A percentile compares a stretch with the other conserved stretches of the same genome.
These are phyloP conservation scores for Gandaritis pyraliata DNA, from an alignment of 2,888 invertebrate genomes.

Conservation along the genomic window DNA sequence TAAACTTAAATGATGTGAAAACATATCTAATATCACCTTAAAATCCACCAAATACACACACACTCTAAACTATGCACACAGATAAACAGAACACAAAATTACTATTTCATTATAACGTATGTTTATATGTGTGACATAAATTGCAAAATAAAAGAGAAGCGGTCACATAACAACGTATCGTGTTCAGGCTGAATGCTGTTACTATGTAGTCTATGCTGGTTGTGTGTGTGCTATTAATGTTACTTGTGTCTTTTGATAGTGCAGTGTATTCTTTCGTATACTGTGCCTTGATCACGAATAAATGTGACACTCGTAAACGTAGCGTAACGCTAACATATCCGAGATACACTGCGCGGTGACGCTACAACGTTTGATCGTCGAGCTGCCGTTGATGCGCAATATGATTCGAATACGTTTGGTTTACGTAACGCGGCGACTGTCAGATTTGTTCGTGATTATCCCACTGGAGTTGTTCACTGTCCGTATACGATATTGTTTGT, in stretches of 20 bases:
- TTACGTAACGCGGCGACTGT: too few relatives aligned
- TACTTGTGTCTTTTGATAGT: constrained; percentile 27
- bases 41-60: constrained; percentile 49
- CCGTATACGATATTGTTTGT: background rate
- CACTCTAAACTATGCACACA: constrained; percentile 76
- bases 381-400: too few relatives aligned
- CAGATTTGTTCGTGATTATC: too few relatives aligned
- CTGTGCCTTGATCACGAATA: too few relatives aligned
- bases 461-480: too few relatives aligned
- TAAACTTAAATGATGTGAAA: background rate
- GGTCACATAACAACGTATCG: constrained; percentile 52
- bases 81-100: constrained; percentile 65
- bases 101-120: constrained; percentile 35
- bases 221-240: constrained; percentile 45
- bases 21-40: background rate
- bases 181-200: constrained; percentile 54
- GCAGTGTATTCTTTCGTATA: constrained; percentile 18
- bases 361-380: too few relatives aligned
- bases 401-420: too few relatives aligned
- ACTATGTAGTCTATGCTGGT: constrained; percentile 18
- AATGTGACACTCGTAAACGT: too few relatives aligned
- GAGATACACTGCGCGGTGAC: too few relatives aligned
- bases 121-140: constrained; percentile 21
- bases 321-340: too few relatives aligned
- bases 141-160: constrained; percentile 60